Base-by-base conservation (phyloP, 2,888 invertebrate species). In the Podabrus alpinus region DNA sequence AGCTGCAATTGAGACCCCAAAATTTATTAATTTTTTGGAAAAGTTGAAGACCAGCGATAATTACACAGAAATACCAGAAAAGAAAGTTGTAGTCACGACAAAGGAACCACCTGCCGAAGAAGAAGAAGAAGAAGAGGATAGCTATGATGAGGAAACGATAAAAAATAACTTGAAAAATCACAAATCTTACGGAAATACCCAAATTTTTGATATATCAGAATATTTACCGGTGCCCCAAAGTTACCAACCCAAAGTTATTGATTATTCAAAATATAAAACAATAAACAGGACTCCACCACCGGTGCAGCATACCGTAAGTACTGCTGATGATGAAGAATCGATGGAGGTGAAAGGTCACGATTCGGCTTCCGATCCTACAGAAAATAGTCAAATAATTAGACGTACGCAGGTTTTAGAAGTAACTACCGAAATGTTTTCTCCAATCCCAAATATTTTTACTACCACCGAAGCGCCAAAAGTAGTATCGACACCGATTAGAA, bases 261-360 rank as follows among this genome's bases (percentile, higher is more conserved):
- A 88, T 77, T 85, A 84, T 60, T 86, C 86, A 0, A 87, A 86
- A 77, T 87, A 87, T 67, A 86, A 86, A 80, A 86, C 85, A 3
- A 87, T 87, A 60, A 81, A 85, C 76, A 77, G 87, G 59, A 80
- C 82, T 5, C 74, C 79, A 7, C 24, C 62, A 11, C 19, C 64
- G 17, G 15, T 15, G 21, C n/a, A 66, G 13, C 82, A 84, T 75
- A 83, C 80, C 75, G 77, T 79, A 13, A 84, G 84, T 66, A 84
- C 83, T 69, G 78, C 83, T 68, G 84, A 83, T 70, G 83, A 80
- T 74, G 76, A 80, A 2, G 81, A 15, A 68, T 69, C 69, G 61
- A 9, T 59, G 11, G 75, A 78, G 0, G 71, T 75, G 59, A 66
- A 16, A 25, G n/a, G 61, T 45, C 7, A 68, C n/a, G 19, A 29